Evolutionary conservation across 1,140 invertebrate genomes (phyloP), one percentile per base, ranked within the genome.

Genomic region (Diprion similis): DNA sequence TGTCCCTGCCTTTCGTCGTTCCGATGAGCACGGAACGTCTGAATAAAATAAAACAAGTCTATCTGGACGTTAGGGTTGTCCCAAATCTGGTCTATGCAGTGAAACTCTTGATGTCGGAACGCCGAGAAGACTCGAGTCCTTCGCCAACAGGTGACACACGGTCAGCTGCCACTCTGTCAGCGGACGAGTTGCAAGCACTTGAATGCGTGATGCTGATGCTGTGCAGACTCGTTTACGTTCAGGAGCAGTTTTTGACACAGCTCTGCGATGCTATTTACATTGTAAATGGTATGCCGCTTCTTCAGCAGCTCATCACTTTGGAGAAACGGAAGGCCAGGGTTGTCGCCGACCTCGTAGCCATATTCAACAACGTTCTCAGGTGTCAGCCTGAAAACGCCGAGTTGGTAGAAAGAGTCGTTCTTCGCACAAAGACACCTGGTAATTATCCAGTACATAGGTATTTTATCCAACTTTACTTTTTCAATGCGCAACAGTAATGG

Each of bases 241-340:
- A 92, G 46, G 89, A 92, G 37, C 89, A 91, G 71, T 95, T 94
- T 82, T 89, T 95, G 0, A 89, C 89, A 1, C 95, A 96, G 79
- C 93, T 95, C 80, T 95, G 94, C 80, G 92, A 95, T 74, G 91
- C 94, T 1, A 87, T 95, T 45, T 90, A 90, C n/a, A 90, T 94
- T 47, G 87, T 94, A 24, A 90, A 91, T 70, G 91, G 89, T 80
- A 80, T 79, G 1, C 24, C 46, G 1, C 71, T 83, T 18, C 77
- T 91, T 7, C 85, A 86, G 15, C 83, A 89, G 66, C 77, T 90
- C 47, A 78, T 90, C 66, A 81, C 78, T 72, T 84, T 91, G 76
- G 90, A 94, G 86, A 90, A 89, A 80, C 90, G 87, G 84, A 91
- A 91, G 80, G 81, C 81, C 48, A 89, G 80, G 79, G 85, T 95